phyloP scores from a whole-genome alignment of 2,888 invertebrate species.

The Bhutanitis thaidina region DNA sequence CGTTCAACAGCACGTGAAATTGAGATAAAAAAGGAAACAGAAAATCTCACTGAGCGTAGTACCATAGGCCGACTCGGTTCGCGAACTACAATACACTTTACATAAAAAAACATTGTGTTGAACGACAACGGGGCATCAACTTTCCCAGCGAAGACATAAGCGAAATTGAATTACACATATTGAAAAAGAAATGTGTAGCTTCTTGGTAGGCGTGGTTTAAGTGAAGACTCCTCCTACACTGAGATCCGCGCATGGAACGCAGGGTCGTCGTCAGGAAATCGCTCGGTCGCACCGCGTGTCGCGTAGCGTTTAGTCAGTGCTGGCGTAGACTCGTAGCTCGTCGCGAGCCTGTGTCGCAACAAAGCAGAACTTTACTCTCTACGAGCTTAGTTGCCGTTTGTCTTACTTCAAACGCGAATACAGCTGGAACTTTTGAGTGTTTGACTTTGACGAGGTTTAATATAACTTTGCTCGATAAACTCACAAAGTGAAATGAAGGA shows the following conservation, averaged over 20 bases:
- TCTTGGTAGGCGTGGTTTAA: conserved; percentile 77
- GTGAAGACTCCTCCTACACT: conserved; percentile 69
- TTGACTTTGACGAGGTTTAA: conserved; percentile 47
- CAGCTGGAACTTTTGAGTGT: conserved; percentile 44
- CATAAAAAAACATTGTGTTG: conserved; percentile 80
- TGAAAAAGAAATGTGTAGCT: conserved; percentile 80
- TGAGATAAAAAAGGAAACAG: conserved; percentile 53
- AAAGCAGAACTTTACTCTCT: conserved; percentile 49
- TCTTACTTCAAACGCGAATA: conserved; percentile 32
- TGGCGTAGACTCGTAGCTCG: conserved; percentile 41
- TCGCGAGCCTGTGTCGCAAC: conserved; percentile 47
- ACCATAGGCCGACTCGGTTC: conserved; percentile 69
- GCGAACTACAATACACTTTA: conserved; percentile 79
- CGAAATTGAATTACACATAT: conserved; percentile 81
- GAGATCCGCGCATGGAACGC: conserved; percentile 70
- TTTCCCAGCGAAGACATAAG: conserved; percentile 80
- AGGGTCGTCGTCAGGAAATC: conserved; percentile 51
- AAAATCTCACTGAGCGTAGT: conserved; percentile 63
- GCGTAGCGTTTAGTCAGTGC: conserved; percentile 49
- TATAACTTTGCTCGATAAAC: conserved; percentile 43
- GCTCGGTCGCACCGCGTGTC: conserved; percentile 42
- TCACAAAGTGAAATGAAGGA: conserved; percentile 38
- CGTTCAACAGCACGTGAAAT: conserved; percentile 67
- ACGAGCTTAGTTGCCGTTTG: conserved; percentile 44
- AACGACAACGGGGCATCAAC: conserved; percentile 79